phyloP scores from a whole-genome alignment of 2,888 invertebrate species.

The Didymodactylos carnosus region DNA sequence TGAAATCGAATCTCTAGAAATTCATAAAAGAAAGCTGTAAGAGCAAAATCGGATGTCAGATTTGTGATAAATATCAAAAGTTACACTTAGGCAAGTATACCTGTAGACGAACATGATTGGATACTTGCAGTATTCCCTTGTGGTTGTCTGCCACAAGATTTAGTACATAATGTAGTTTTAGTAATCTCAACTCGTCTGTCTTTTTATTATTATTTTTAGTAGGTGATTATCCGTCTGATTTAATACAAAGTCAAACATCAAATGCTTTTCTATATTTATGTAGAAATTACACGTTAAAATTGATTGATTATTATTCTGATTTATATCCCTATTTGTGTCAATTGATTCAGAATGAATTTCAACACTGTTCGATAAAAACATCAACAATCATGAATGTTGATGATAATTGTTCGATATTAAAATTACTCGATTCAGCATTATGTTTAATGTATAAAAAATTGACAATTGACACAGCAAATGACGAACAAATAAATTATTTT shows the following conservation, averaged over 20 bases:
- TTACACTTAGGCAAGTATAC: too few relatives aligned
- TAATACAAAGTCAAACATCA: not conserved
- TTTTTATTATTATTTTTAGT: not conserved
- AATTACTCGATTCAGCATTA: not conserved
- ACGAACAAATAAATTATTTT: not conserved
- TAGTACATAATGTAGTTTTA: too few relatives aligned
- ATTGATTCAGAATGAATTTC: not conserved
- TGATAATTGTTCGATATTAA: not conserved
- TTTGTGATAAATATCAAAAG: too few relatives aligned
- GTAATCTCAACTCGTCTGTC: too few relatives aligned
- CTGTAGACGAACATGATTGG: too few relatives aligned
- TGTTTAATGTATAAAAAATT: not conserved
- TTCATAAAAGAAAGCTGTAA: too few relatives aligned
- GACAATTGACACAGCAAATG: not conserved
- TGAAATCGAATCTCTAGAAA: too few relatives aligned
- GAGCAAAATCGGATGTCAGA: too few relatives aligned
- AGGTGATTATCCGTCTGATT: not conserved
- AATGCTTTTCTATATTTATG: not conserved
- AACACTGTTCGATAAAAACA: not conserved
- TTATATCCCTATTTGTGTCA: not conserved
- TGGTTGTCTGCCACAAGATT: too few relatives aligned
- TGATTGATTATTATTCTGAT: not conserved
- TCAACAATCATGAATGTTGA: not conserved
- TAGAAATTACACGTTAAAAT: not conserved
- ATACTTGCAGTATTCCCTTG: too few relatives aligned